Evolutionary conservation across 2,797 vertebrate species (phyloP), one percentile per base, ranked within the genome.

Genomic region (Rachycentron canadum): DNA sequence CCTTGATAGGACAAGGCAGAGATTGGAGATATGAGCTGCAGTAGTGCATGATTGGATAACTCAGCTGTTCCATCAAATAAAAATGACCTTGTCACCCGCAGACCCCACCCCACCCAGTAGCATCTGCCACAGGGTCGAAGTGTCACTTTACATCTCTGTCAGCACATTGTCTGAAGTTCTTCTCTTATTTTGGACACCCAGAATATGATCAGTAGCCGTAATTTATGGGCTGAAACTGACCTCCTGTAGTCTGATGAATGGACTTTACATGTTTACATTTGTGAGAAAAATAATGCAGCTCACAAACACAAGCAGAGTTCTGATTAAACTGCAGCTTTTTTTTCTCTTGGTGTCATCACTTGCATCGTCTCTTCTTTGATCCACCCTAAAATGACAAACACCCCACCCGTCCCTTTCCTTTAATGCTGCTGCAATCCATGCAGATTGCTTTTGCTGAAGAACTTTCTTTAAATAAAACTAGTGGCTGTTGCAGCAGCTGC

Each of bases 61-160:
- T 88, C 86, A 74, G 79, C 86, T 86, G 87, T 86, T 86, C 69
- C 66, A 62, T 89, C 84, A 83, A 89, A 89, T 89, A 81, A 85
- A 78, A 84, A 85, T 79, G 90, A 87, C 85, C 90, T 87, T 72
- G 72, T 47, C 79, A 71, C 73, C 81, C 16, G 21, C 80, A 47
- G 69, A 49, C 68, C 62, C 59, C 69, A 8, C 73, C 78, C 84
- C 7, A 17, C 73, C 80, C 79, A 16, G 73, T 36, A 76, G 87
- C 90, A 88, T 91, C 89, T 91, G 91, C 82, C 83, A 50, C 66
- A 23, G 76, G 86, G 79, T 84, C 73, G 28, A 2, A 5, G 89
- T 81, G 86, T 93, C 88, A 30, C 83, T 59, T 89, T 91, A 78
- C 89, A 85, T 88, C 79, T 76, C 83, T 60, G 85, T 90, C 88